phyloP scores from a whole-genome alignment of 2,888 invertebrate genomes.

The Hydrotaea cyrtoneurina region DNA sequence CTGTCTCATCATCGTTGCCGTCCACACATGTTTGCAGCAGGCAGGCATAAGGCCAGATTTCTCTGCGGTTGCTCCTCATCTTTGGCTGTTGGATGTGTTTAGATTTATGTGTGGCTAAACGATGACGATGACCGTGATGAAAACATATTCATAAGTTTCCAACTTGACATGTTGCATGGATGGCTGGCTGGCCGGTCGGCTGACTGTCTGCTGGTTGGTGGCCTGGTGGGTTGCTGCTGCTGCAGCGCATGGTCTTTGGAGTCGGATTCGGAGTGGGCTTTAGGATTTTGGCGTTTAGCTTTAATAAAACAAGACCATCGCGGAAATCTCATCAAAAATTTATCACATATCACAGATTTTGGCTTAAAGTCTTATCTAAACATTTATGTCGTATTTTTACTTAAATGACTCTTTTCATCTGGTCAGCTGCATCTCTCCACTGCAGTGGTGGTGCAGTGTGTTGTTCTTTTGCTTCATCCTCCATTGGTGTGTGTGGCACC shows the following conservation, averaged over 20 bases:
- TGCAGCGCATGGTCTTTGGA: neutral
- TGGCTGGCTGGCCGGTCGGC: neutral
- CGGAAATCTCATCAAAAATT: slow-evolving; percentile 49
- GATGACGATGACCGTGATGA: slow-evolving; percentile 45
- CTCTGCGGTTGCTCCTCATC: neutral
- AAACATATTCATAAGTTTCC: slow-evolving; percentile 50
- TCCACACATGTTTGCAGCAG: too few species aligned
- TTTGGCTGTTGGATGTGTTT: slow-evolving; percentile 1
- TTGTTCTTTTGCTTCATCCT: neutral
- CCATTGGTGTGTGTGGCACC: neutral
- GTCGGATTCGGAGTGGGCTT: slow-evolving; percentile 26
- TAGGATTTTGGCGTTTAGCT: slow-evolving; percentile 15
- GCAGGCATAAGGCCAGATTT: neutral
- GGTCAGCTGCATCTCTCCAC: neutral
- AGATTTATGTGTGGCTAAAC: slow-evolving; percentile 28
- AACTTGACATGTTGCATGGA: slow-evolving; percentile 41
- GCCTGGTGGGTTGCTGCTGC: slow-evolving; percentile 1
- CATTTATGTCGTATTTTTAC: slow-evolving; percentile 58
- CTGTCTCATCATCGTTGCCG: neutral
- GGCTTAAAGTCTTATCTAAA: slow-evolving; percentile 58
- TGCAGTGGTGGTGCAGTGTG: too few species aligned
- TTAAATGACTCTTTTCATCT: slow-evolving; percentile 35
- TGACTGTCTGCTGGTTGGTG: neutral
- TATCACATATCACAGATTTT: slow-evolving; percentile 61
- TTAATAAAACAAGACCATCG: slow-evolving; percentile 31